Base-by-base conservation (phyloP, 2,113 vertebrate species). In the Haemorhous mexicanus region DNA sequence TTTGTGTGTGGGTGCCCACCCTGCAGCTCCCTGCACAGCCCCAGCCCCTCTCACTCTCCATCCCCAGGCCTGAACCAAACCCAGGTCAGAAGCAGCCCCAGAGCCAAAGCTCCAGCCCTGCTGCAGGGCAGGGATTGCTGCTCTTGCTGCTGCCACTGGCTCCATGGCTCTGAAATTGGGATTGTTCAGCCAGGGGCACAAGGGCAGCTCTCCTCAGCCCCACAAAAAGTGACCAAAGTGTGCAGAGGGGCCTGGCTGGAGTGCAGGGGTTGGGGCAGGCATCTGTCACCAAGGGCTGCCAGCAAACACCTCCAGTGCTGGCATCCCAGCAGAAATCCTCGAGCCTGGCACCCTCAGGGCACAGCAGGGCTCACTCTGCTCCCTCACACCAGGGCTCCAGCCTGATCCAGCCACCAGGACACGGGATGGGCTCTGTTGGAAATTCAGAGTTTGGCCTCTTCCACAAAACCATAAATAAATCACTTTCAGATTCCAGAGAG, bases 401-500 rank as follows among this genome's bases (percentile, higher is more conserved):
- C 27, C 70, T 7, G 13, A 2, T 0, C 39, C 53, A 6, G 28
- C 0, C 26, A 63, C 33, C 11, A 12, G 0, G 41, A 43, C 3
- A 3, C 10, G 16, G 35, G 10, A 32, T 9, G 44, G 58, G 14
- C 63, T 20, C 33, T 10, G 0, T 2, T 53, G 33, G 47, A 27
- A 50, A 35, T 5, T 4, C 21, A 18, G 32, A 21, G 32, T 14
- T 56, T 11, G 66, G 21, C 39, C 47, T 59, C 58, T 39, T 27
- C 7, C 63, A 23, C 49, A 52, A 49, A 56, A 1, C 28, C 44
- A 13, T n/a, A 50, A 58, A 58, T 56, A 53, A 91, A 75, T 68
- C 59, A 13, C 43, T 11, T 9, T 12, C 10, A 17, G 49, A 20
- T 55, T 37, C 30, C 56, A 39, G 16, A 10, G 0, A 33, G 39